phyloP scores from a whole-genome alignment of 2,888 invertebrate species.

The Lithophane socia region DNA sequence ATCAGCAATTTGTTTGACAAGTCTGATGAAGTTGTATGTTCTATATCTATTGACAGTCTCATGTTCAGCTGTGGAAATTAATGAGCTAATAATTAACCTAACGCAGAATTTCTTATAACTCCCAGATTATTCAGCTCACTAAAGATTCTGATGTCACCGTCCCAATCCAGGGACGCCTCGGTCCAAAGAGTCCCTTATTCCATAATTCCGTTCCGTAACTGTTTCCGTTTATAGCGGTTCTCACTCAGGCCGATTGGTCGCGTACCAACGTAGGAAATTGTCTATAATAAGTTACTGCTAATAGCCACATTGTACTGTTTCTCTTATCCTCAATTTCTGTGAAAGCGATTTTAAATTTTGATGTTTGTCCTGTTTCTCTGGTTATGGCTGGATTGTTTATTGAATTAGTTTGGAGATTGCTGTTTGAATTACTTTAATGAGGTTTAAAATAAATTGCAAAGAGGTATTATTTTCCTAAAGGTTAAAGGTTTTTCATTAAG shows the following conservation, averaged over 20 bases:
- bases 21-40: fast-evolving
- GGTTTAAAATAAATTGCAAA: conserved; percentile 25
- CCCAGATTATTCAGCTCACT: conserved; percentile 47
- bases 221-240: conserved; percentile 84
- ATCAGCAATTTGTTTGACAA: neutral
- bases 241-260: conserved; percentile 87
- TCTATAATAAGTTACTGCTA: conserved; percentile 84
- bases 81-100: neutral
- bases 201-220: conserved; percentile 79
- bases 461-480: conserved; percentile 17
- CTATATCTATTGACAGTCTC: neutral
- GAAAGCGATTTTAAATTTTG: conserved; percentile 79
- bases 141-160: conserved; percentile 49
- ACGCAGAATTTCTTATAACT: conserved; percentile 7
- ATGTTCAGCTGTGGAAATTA: no score
- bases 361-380: conserved; percentile 69
- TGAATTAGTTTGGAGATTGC: conserved; percentile 57
- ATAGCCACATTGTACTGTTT: conserved; percentile 79
- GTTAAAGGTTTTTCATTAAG: neutral
- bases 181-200: conserved; percentile 71
- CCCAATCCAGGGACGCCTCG: conserved; percentile 66
- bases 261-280: conserved; percentile 83
- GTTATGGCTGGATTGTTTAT: conserved; percentile 61
- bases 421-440: conserved; percentile 56
- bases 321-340: conserved; percentile 77